These are phyloP conservation scores for Neotoma lepida DNA, from an alignment of 2,113 vertebrate species.

Conservation along the genomic window DNA sequence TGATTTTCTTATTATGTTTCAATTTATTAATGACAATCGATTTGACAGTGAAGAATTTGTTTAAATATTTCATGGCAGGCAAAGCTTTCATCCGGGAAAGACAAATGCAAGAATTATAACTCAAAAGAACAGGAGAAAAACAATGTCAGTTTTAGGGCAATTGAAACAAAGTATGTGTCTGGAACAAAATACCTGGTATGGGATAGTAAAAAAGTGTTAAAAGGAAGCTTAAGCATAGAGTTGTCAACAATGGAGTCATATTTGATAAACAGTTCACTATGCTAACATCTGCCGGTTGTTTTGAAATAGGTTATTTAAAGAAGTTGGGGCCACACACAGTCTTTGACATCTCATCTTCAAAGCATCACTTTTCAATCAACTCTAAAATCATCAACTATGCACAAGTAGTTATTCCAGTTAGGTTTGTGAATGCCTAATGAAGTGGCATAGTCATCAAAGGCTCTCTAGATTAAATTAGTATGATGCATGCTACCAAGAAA, in stretches of 20 bases:
- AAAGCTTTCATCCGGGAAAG: slow-evolving; percentile 76
- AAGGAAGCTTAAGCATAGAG: slow-evolving; percentile 75
- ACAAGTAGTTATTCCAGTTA: slow-evolving; percentile 71
- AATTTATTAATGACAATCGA: slow-evolving; percentile 78
- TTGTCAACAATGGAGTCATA: slow-evolving; percentile 80
- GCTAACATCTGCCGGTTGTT: slow-evolving; percentile 82
- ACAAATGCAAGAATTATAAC: slow-evolving; percentile 73
- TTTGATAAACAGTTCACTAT: slow-evolving; percentile 84
- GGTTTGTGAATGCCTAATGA: slow-evolving; percentile 73
- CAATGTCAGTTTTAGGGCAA: slow-evolving; percentile 76
- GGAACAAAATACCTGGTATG: slow-evolving; percentile 72
- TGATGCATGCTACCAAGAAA: neutral
- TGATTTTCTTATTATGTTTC: slow-evolving; percentile 74
- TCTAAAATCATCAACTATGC: slow-evolving; percentile 78
- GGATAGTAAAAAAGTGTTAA: slow-evolving; percentile 71
- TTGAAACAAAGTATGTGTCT: slow-evolving; percentile 70
- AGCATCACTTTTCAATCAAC: slow-evolving; percentile 81
- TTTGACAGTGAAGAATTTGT: slow-evolving; percentile 77
- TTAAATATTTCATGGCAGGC: slow-evolving; percentile 75
- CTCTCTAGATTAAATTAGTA: slow-evolving; percentile 59
- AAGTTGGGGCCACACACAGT: slow-evolving; percentile 81
- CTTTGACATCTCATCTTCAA: slow-evolving; percentile 85
- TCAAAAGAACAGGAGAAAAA: slow-evolving; percentile 67
- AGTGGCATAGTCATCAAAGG: slow-evolving; percentile 76
- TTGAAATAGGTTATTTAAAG: slow-evolving; percentile 80